These are phyloP conservation scores for Criorhina ranunculi DNA, from an alignment of 2,888 invertebrate genomes.

Conservation along the genomic window DNA sequence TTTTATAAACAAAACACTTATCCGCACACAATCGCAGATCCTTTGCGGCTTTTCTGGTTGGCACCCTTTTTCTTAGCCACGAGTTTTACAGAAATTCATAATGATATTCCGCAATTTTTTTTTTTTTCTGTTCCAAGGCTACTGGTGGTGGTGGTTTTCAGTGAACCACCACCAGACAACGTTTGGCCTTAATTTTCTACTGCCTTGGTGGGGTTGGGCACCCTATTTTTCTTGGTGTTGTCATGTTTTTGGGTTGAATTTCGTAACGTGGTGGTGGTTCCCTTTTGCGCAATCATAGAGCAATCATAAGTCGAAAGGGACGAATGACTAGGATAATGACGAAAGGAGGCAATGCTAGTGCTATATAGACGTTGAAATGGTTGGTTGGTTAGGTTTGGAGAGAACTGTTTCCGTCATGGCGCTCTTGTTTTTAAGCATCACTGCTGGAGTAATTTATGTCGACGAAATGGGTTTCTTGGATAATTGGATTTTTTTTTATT, in stretches of 20 bases:
- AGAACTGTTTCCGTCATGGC: conserved; percentile 73
- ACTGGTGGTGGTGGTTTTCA: conserved; percentile 44
- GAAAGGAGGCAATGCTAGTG: conserved; percentile 47
- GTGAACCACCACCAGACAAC: conserved; percentile 60
- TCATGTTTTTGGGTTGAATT: conserved; percentile 49
- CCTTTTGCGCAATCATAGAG: conserved; percentile 75
- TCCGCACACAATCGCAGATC: conserved; percentile 40
- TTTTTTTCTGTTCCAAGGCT: conserved; percentile 33
- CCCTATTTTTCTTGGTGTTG: conserved; percentile 59
- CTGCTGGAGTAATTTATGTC: conserved; percentile 77
- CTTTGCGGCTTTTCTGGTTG: conserved; percentile 50
- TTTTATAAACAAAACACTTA: conserved; percentile 50
- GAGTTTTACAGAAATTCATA: conserved; percentile 68
- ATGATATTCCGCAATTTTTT: conserved; percentile 61
- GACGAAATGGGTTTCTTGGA: conserved; percentile 76
- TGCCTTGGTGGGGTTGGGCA: conserved; percentile 39
- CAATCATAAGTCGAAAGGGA: conserved; percentile 77
- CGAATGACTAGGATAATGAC: conserved; percentile 72
- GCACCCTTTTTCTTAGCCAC: conserved; percentile 58
- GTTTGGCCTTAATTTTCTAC: conserved; percentile 71
- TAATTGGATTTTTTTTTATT: conserved; percentile 77
- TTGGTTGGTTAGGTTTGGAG: conserved; percentile 55
- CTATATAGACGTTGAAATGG: conserved; percentile 59
- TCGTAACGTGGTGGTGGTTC: conserved; percentile 54
- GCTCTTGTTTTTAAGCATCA: conserved; percentile 75